phyloP scores from a whole-genome alignment of 2,113 vertebrate genomes.

The Scolopax mira region DNA sequence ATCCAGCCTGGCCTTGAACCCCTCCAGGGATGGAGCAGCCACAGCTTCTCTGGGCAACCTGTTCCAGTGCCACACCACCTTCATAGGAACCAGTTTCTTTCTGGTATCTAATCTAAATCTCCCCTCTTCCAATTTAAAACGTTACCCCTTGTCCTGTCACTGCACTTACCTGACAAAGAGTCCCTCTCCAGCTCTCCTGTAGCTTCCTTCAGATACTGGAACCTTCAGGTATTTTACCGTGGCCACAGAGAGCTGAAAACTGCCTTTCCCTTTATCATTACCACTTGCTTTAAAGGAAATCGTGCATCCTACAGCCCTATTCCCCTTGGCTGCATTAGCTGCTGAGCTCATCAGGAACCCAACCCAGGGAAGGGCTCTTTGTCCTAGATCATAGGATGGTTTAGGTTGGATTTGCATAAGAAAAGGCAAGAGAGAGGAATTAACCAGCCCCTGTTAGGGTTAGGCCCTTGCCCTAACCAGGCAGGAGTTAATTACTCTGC shows the following conservation, averaged over 20 bases:
- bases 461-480: rapidly evolving
- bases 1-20: too few species aligned
- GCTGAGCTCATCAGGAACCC: rapidly evolving
- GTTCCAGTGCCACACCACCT: too few species aligned
- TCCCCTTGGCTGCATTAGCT: rapidly evolving
- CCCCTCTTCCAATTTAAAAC: too few species aligned
- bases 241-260: background rate
- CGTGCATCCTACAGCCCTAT: rapidly evolving
- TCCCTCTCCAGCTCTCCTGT: too few species aligned
- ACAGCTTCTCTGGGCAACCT: too few species aligned
- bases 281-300: background rate
- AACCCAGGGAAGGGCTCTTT: too few species aligned
- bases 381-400: rapidly evolving
- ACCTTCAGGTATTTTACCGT: rapidly evolving
- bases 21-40: too few species aligned
- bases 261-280: background rate
- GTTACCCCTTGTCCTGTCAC: too few species aligned
- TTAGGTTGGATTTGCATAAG: rapidly evolving
- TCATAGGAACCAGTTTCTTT: too few species aligned
- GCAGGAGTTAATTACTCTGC: rapidly evolving
- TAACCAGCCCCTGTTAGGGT: rapidly evolving
- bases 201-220: too few species aligned
- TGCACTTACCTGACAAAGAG: too few species aligned
- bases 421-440: background rate
- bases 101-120: too few species aligned